phyloP scores from a whole-genome alignment of 2,113 vertebrate genomes.

The Callaeas wilsoni region DNA sequence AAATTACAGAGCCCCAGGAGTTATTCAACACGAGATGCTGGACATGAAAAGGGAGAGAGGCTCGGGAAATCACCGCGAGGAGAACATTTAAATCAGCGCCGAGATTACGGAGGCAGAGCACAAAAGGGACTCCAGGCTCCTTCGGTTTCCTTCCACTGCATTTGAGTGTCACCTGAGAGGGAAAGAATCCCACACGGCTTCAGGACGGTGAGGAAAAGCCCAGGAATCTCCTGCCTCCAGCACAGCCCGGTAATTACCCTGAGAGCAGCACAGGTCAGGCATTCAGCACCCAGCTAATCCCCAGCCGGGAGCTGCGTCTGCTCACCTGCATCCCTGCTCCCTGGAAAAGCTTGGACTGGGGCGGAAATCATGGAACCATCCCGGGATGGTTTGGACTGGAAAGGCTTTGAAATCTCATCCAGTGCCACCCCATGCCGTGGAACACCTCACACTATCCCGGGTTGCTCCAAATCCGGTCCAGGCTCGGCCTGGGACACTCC shows the following conservation, averaged over 20 bases:
- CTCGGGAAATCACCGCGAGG: constrained; percentile 26
- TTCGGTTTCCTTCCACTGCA: not conserved
- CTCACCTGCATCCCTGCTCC: not conserved
- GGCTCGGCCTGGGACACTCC: fast-evolving
- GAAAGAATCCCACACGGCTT: not conserved
- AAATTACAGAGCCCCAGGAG: constrained; percentile 69
- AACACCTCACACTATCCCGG: not conserved
- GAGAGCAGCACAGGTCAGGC: not conserved
- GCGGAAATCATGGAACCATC: too few relatives aligned
- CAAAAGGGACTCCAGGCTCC: not conserved
- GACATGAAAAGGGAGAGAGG: constrained; percentile 40
- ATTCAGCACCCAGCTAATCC: not conserved
- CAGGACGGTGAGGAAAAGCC: not conserved
- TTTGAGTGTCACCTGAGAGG: not conserved
- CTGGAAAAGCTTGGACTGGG: not conserved
- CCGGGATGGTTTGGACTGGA: not conserved
- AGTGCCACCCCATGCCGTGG: not conserved
- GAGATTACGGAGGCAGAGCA: constrained; percentile 1
- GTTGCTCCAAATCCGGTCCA: not conserved
- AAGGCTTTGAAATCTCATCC: not conserved
- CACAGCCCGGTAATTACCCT: not conserved
- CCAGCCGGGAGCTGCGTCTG: not conserved
- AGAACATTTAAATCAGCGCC: constrained; percentile 53
- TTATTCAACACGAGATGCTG: constrained; percentile 13
- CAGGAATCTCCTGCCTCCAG: not conserved